phyloP scores from a whole-genome alignment of 2,888 invertebrate species.

The Zonitis immaculata region DNA sequence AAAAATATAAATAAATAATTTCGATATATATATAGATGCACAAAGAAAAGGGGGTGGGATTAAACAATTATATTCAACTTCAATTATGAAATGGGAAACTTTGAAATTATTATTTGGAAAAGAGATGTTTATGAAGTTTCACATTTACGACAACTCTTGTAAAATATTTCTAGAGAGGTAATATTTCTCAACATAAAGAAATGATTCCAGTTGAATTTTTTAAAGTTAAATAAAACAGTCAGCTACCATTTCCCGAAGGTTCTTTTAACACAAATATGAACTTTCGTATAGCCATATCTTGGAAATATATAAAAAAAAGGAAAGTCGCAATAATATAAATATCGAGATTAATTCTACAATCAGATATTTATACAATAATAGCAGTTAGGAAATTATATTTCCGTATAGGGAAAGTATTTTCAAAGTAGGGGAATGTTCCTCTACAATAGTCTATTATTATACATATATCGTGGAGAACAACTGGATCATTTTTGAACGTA shows the following conservation, averaged over 20 bases:
- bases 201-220: constrained; percentile 18
- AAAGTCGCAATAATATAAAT: no score
- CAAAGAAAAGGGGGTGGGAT: not conserved
- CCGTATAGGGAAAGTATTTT: no score
- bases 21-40: no score
- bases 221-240: constrained; percentile 21
- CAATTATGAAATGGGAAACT: constrained; percentile 5
- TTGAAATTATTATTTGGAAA: constrained; percentile 10
- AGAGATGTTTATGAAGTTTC: constrained; percentile 14
- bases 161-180: constrained; percentile 13
- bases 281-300: not conserved
- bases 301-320: no score
- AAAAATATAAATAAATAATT: constrained; percentile 22
- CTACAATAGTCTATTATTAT: no score
- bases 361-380: no score
- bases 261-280: constrained; percentile 16
- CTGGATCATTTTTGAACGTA: constrained; percentile 10
- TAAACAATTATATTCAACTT: constrained; percentile 1
- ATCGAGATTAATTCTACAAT: no score
- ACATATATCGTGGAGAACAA: not conserved
- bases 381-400: no score
- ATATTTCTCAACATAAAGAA: constrained; percentile 15
- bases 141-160: constrained; percentile 6
- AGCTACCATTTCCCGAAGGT: constrained; percentile 14
- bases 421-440: no score